Evolutionary conservation across 2,113 vertebrate genomes (phyloP).

Genomic region (Heterocephalus glaber): DNA sequence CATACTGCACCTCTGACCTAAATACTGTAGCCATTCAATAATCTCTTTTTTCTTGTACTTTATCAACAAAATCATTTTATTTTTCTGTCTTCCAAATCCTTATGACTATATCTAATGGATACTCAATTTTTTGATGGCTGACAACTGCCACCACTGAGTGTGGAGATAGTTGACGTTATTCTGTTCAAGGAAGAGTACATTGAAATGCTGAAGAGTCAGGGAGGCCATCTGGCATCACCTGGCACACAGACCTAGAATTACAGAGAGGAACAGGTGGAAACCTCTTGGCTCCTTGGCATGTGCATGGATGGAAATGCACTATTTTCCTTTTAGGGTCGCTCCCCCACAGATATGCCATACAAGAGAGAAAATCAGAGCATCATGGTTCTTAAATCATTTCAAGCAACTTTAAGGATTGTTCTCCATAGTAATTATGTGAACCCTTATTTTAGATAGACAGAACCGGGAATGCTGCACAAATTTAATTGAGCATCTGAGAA

Average conservation of each 20-base stretch:
- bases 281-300: background rate
- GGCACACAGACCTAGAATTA: background rate
- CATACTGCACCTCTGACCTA: background rate
- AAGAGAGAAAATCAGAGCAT: background rate
- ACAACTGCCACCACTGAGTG: background rate
- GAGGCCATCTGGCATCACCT: background rate
- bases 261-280: background rate
- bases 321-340: background rate
- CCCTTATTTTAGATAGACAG: background rate
- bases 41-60: background rate
- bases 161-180: background rate
- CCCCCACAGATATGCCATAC: background rate
- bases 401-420: background rate
- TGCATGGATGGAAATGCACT: background rate
- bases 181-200: background rate
- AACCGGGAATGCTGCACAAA: background rate
- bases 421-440: too few relatives aligned
- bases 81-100: background rate
- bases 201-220: background rate
- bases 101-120: background rate
- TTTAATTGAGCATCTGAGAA: background rate
- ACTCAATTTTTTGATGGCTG: background rate
- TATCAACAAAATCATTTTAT: background rate
- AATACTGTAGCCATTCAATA: background rate
- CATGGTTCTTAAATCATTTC: background rate